Conservation (phyloP, 2,888 invertebrate genomes). For the Caenorhabditis sp. region DNA sequence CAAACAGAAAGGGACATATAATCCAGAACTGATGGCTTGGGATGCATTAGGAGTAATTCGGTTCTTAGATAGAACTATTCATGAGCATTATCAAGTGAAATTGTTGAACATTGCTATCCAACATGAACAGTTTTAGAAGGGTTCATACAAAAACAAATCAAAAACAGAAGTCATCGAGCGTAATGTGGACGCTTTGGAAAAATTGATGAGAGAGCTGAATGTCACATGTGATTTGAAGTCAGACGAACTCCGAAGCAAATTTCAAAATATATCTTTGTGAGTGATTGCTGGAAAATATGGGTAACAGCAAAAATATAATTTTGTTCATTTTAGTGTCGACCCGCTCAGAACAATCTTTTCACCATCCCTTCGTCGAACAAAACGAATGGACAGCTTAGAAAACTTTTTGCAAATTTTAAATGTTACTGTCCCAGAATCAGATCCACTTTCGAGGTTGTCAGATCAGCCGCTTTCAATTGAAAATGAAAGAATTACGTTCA, state of each 20-base stretch:
- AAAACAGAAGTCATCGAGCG: slow-evolving; percentile 76
- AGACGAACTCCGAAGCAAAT: slow-evolving; percentile 70
- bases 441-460: slow-evolving; percentile 26
- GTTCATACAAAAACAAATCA: slow-evolving; percentile 37
- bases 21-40: slow-evolving; percentile 83
- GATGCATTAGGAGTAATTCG: slow-evolving; percentile 82
- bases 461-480: slow-evolving; percentile 69
- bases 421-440: slow-evolving; percentile 16
- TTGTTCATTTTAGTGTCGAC: slow-evolving; percentile 59
- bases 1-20: slow-evolving; percentile 79
- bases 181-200: slow-evolving; percentile 81
- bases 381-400: slow-evolving; percentile 61
- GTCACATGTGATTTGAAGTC: slow-evolving; percentile 79
- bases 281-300: no score
- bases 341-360: slow-evolving; percentile 79
- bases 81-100: slow-evolving; percentile 83
- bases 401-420: slow-evolving; percentile 58
- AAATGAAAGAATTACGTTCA: slow-evolving; percentile 62
- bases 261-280: slow-evolving; percentile 80
- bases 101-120: no score
- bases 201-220: slow-evolving; percentile 80
- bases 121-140: slow-evolving; percentile 32
- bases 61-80: slow-evolving; percentile 81
- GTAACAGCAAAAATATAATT: no score
- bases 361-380: slow-evolving; percentile 73